phyloP scores from a whole-genome alignment of 2,113 vertebrate genomes.

The Parus major region DNA sequence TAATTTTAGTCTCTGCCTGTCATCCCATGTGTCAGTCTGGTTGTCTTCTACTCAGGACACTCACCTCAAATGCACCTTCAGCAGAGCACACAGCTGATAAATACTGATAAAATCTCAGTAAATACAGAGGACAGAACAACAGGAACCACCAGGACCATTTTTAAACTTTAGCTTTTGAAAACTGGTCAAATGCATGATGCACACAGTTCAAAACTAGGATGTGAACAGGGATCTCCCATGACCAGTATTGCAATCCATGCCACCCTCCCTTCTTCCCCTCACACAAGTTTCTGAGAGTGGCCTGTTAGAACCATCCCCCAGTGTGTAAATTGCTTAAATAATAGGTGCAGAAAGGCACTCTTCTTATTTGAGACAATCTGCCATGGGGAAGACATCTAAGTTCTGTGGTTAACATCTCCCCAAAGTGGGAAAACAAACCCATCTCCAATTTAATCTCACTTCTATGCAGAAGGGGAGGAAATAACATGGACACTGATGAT shows the following conservation, averaged over 20 bases:
- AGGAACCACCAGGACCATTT: background rate
- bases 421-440: background rate
- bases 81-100: background rate
- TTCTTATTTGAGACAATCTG: background rate
- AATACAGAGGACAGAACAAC: background rate
- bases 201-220: rapidly evolving
- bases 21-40: background rate
- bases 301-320: background rate
- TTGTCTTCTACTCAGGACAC: background rate
- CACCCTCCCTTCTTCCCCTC: background rate
- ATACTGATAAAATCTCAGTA: background rate
- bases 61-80: background rate
- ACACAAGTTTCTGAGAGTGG: background rate
- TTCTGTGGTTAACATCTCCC: background rate
- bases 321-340: background rate
- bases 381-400: background rate
- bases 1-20: constrained; percentile 7
- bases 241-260: too few relatives aligned
- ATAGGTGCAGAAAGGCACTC: background rate
- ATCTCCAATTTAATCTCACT: background rate
- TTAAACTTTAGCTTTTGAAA: background rate
- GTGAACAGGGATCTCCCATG: background rate
- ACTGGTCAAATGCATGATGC: background rate
- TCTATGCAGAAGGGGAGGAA: background rate
- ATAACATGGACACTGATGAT: background rate